These are phyloP conservation scores for Drosophila ironensis DNA, from an alignment of 1,140 invertebrate genomes.

Conservation along the genomic window DNA sequence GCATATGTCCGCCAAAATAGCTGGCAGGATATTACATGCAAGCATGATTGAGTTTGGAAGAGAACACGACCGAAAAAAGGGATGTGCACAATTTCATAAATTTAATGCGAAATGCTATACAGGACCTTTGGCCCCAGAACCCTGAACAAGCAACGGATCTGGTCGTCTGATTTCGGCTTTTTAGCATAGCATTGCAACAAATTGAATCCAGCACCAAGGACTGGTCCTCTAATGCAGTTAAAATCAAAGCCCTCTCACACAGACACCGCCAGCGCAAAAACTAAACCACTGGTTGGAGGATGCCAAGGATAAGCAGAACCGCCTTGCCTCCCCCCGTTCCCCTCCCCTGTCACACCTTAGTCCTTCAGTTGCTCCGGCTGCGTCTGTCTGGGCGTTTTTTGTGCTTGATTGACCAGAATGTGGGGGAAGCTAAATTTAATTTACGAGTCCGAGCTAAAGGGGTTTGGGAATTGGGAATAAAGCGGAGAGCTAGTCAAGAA, in stretches of 20 bases:
- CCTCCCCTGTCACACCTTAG: background rate
- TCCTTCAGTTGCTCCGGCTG: background rate
- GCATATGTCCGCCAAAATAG: conserved; percentile 15
- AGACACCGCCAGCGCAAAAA: conserved; percentile 25
- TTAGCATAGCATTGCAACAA: conserved; percentile 77
- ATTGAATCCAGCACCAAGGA: conserved; percentile 65
- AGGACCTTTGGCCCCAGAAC: conserved; percentile 12
- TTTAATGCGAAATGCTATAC: conserved; percentile 68
- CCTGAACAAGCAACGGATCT: background rate
- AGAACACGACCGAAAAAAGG: conserved; percentile 59
- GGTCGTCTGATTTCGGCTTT: conserved; percentile 66
- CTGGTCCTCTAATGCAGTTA: conserved; percentile 79
- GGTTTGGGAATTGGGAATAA: conserved; percentile 15
- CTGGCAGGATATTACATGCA: conserved; percentile 72
- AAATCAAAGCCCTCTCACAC: conserved; percentile 69
- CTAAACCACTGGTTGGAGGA: conserved; percentile 41
- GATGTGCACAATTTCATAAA: conserved; percentile 76
- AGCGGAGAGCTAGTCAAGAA: conserved; percentile 12
- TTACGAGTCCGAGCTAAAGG: conserved; percentile 51
- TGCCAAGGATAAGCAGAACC: conserved; percentile 35
- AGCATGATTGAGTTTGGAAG: conserved; percentile 78
- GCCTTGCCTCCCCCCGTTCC: background rate
- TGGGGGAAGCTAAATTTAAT: conserved; percentile 71
- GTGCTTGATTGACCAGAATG: conserved; percentile 79
- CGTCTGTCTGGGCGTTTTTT: conserved; percentile 69